These are phyloP conservation scores for Drosophila prostipennis DNA, from an alignment of 2,888 invertebrate genomes.

Conservation along the genomic window DNA sequence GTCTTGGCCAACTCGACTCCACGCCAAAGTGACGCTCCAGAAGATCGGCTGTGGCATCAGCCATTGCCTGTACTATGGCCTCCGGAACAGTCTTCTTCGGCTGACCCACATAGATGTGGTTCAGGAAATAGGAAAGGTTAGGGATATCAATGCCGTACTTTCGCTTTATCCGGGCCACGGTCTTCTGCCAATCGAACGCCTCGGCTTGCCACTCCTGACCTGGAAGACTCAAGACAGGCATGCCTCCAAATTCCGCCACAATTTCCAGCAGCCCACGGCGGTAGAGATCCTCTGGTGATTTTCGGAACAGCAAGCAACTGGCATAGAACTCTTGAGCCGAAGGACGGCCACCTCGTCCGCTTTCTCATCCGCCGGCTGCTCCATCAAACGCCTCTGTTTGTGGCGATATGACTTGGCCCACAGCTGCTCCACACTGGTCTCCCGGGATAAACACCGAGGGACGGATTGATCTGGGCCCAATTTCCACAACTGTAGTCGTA, in stretches of 20 bases:
- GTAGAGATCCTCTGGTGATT: constrained; percentile 40
- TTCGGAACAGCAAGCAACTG: constrained; percentile 68
- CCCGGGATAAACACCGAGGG: constrained; percentile 58
- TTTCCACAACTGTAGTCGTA: constrained; percentile 81
- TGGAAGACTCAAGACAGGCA: constrained; percentile 66
- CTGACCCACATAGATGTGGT: constrained; percentile 78
- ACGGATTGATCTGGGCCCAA: constrained; percentile 79
- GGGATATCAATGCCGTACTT: constrained; percentile 79
- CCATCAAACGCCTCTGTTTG: constrained; percentile 71
- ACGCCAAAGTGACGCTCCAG: constrained; percentile 67
- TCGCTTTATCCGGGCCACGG: constrained; percentile 73
- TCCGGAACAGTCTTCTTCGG: constrained; percentile 54
- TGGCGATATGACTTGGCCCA: constrained; percentile 67
- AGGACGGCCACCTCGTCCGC: constrained; percentile 51
- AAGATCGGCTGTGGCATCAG: constrained; percentile 45
- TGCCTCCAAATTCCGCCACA: constrained; percentile 71
- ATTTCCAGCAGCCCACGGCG: constrained; percentile 60
- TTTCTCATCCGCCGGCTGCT: constrained; percentile 54
- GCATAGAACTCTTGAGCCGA: constrained; percentile 76
- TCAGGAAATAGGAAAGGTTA: constrained; percentile 61
- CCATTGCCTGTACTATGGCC: constrained; percentile 45
- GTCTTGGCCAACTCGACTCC: constrained; percentile 49
- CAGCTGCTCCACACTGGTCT: constrained; percentile 72
- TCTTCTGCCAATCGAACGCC: constrained; percentile 76
- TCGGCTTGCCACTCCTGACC: constrained; percentile 47